These are phyloP conservation scores for Poeciliopsis paucimaculata DNA, from an alignment of 2,797 vertebrate genomes.

Conservation along the genomic window DNA sequence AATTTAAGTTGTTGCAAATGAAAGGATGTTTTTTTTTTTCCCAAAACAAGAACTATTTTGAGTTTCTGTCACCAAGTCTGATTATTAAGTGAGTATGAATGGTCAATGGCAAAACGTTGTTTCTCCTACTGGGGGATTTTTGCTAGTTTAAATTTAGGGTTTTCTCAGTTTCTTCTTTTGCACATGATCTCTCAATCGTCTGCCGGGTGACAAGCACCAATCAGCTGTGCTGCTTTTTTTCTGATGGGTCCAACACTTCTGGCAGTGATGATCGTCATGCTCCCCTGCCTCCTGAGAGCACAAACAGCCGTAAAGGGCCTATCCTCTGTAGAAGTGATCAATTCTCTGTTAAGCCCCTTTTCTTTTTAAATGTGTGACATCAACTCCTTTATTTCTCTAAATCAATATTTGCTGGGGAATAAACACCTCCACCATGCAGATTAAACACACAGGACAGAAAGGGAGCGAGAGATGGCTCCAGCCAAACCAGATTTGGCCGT, in stretches of 20 bases:
- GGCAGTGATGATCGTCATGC: neutral
- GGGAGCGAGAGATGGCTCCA: conserved; percentile 18
- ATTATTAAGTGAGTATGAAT: neutral
- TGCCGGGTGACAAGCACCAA: conserved; percentile 9
- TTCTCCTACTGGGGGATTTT: neutral
- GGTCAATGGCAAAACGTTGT: neutral
- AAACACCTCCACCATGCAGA: conserved; percentile 20
- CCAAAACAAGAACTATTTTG: too few relatives aligned
- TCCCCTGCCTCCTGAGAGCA: neutral
- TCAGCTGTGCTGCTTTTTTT: conserved; percentile 8
- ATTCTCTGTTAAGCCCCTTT: conserved; percentile 6
- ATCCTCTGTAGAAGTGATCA: conserved; percentile 21
- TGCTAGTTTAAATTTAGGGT: neutral
- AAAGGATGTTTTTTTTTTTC: neutral
- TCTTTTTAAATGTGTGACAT: conserved; percentile 18
- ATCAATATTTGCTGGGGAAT: conserved; percentile 43
- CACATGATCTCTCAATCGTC: neutral
- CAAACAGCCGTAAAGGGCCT: neutral
- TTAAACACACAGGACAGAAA: conserved; percentile 5
- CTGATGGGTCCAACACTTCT: conserved; percentile 1
- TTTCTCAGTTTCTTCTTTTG: conserved; percentile 9
- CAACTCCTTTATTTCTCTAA: conserved; percentile 34
- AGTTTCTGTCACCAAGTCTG: too few relatives aligned
- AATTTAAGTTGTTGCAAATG: neutral
- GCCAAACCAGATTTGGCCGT: conserved; percentile 53